Percentiles rank a stretch among this genome's conserved stretches.
phyloP scores from a whole-genome alignment of 2,888 invertebrate species.

The Mantis religiosa region DNA sequence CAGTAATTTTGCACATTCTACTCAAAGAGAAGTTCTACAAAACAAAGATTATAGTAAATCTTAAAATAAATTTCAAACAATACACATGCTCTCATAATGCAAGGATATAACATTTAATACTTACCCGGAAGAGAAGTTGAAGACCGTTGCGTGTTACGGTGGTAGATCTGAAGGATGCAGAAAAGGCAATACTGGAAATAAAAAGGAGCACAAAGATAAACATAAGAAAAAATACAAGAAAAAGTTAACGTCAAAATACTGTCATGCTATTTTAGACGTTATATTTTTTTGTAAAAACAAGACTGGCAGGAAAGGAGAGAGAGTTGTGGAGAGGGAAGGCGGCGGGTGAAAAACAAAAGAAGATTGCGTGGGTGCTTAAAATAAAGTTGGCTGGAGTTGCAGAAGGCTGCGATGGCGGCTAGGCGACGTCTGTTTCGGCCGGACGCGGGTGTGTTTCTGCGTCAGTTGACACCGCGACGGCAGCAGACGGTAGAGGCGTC shows the following conservation, averaged over 20 bases:
- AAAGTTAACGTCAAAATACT: neutral
- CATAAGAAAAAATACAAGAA: neutral
- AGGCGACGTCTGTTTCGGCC: neutral
- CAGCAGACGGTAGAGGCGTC: neutral
- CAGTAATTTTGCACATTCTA: no score
- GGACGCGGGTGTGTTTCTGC: neutral
- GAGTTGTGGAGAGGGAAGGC: neutral
- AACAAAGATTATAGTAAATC: no score
- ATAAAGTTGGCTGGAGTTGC: neutral
- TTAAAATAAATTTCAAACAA: neutral
- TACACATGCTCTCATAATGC: neutral
- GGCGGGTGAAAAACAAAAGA: constrained; percentile 7
- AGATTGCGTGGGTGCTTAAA: constrained; percentile 1
- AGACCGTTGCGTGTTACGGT: neutral
- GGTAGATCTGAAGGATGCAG: neutral
- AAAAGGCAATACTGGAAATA: neutral
- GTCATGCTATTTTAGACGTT: neutral
- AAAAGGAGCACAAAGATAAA: neutral
- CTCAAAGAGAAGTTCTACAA: no score
- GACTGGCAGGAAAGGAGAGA: neutral
- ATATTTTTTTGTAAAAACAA: neutral
- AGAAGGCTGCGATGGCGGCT: neutral
- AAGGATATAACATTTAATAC: neutral
- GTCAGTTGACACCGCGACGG: neutral
- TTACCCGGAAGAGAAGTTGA: neutral